phyloP scores from a whole-genome alignment of 1,140 invertebrate species.

The Drosophila grimshawi region DNA sequence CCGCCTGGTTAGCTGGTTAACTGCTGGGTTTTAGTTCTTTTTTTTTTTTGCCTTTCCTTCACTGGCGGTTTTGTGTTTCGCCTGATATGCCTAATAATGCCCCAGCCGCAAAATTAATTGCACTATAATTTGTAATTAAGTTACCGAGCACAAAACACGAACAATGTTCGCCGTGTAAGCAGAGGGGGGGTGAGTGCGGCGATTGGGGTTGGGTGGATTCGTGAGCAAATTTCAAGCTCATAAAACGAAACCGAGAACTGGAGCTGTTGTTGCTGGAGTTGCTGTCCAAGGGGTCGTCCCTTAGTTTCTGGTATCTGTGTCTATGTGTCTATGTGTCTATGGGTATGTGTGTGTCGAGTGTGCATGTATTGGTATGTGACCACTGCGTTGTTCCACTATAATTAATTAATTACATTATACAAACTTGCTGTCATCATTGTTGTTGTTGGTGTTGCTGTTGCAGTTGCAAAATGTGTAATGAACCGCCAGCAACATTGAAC shows the following conservation, averaged over 20 bases:
- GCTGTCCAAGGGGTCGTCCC: constrained; percentile 25
- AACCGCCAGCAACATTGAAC: constrained; percentile 13
- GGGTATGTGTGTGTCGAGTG: constrained; percentile 11
- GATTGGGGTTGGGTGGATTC: neutral
- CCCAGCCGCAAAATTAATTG: constrained; percentile 78
- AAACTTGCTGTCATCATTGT: constrained; percentile 75
- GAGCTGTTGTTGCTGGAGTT: constrained; percentile 5
- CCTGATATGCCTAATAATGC: constrained; percentile 74
- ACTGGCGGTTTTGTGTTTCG: constrained; percentile 57
- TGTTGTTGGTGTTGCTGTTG: constrained; percentile 38
- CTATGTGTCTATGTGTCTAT: constrained; percentile 5
- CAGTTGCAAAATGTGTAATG: constrained; percentile 47
- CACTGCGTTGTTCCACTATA: constrained; percentile 70
- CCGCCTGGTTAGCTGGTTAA: constrained; percentile 8
- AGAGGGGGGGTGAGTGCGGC: neutral
- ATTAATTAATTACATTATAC: constrained; percentile 82
- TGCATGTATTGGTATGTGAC: constrained; percentile 32
- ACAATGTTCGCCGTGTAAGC: constrained; percentile 31
- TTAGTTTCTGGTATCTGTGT: constrained; percentile 5
- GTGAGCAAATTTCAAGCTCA: constrained; percentile 47
- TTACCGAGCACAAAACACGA: constrained; percentile 64
- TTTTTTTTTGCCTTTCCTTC: constrained; percentile 4
- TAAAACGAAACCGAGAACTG: constrained; percentile 48
- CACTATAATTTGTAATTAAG: constrained; percentile 84
- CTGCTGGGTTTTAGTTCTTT: constrained; percentile 22